Conservation (phyloP, 1,140 invertebrate species). For the Drosophila setifemur region DNA sequence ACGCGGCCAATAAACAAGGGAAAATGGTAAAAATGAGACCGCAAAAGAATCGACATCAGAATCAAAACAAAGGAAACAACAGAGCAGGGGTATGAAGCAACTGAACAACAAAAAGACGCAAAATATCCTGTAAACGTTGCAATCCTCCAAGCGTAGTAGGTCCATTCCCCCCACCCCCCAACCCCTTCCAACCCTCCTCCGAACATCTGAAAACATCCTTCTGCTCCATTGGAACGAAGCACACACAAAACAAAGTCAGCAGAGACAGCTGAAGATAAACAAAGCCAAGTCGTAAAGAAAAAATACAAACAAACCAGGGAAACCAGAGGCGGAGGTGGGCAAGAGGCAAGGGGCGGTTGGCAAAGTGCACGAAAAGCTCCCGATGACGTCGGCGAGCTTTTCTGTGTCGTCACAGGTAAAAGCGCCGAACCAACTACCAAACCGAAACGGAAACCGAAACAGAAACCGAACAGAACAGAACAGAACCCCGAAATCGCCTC, state of each 20-base stretch:
- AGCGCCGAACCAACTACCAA: constrained; percentile 25
- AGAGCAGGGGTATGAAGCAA: not conserved
- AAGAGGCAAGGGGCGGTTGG: too few relatives aligned
- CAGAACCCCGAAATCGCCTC: constrained; percentile 26
- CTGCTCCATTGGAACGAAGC: constrained; percentile 26
- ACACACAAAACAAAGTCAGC: constrained; percentile 37
- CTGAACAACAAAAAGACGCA: not conserved
- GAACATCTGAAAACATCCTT: too few relatives aligned
- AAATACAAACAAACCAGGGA: constrained; percentile 34
- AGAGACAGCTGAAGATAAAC: constrained; percentile 43
- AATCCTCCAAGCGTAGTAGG: constrained; percentile 16
- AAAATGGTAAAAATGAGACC: not conserved
- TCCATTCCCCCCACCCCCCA: not conserved
- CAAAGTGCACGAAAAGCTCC: constrained; percentile 39
- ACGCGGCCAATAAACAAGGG: constrained; percentile 21
- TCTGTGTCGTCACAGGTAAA: constrained; percentile 58
- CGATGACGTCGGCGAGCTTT: constrained; percentile 59
- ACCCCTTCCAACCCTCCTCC: not conserved
- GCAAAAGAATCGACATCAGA: constrained; percentile 8
- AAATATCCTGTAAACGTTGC: constrained; percentile 25
- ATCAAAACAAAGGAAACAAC: constrained; percentile 24
- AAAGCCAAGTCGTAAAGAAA: constrained; percentile 33
- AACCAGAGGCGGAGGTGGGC: not conserved
- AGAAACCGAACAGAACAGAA: constrained; percentile 2
- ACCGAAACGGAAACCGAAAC: constrained; percentile 7